phyloP scores from a whole-genome alignment of 2,888 invertebrate genomes.

The Acheta domesticus region DNA sequence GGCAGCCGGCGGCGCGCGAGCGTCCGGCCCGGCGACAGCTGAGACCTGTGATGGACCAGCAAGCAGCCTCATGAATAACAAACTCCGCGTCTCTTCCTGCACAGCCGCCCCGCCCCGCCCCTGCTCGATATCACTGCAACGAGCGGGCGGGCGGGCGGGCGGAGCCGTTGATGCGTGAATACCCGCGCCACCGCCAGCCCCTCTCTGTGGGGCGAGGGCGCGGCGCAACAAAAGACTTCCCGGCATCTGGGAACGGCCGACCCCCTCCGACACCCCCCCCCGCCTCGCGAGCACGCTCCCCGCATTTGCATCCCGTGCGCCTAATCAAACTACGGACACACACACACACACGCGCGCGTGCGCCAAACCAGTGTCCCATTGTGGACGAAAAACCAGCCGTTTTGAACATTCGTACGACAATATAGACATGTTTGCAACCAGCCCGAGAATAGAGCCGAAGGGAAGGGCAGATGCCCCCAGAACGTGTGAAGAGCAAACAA shows the following conservation, averaged over 20 bases:
- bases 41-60: slow-evolving; percentile 7
- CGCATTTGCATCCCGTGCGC: not conserved
- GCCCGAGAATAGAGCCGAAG: not conserved
- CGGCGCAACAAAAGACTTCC: not conserved
- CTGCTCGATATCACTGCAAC: not conserved
- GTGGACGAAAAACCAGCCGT: not conserved
- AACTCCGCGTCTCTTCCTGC: not conserved
- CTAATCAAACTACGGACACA: not conserved
- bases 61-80: slow-evolving; percentile 7
- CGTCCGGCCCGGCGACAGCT: not conserved
- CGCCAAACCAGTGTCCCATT: not conserved
- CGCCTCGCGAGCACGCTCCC: not conserved
- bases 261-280: not conserved
- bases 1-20: not conserved
- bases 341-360: not conserved
- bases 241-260: not conserved
- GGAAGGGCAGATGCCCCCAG: not conserved
- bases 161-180: not conserved
- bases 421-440: not conserved
- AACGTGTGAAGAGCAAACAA: not conserved
- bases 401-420: not conserved
- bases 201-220: not conserved
- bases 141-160: not conserved
- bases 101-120: not conserved
- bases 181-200: not conserved